A percentile compares a stretch with the other conserved stretches of the same genome.
phyloP scores from a whole-genome alignment of 2,797 vertebrate species.

The Galagoides demidoff region DNA sequence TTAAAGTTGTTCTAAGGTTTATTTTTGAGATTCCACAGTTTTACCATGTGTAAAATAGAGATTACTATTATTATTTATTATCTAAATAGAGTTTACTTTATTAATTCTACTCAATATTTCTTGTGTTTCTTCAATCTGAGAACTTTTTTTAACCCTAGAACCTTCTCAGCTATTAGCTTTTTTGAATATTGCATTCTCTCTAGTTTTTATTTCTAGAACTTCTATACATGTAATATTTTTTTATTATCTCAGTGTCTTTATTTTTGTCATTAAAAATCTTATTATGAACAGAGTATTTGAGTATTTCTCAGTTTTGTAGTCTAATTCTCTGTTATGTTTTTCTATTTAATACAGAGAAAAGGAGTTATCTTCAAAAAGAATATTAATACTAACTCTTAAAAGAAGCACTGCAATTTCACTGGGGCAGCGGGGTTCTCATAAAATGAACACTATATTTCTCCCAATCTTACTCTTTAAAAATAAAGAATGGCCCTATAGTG shows the following conservation, averaged over 20 bases:
- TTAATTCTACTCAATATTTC: not conserved
- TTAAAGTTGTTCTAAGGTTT: slow-evolving; percentile 18
- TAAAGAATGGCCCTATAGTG: not conserved
- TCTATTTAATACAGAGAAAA: slow-evolving; percentile 37
- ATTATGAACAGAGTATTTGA: not conserved
- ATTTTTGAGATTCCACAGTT: not conserved
- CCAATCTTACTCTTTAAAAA: slow-evolving; percentile 21
- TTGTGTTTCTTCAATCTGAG: not conserved
- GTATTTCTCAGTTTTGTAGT: not conserved
- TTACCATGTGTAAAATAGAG: not conserved
- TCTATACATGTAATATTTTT: not conserved
- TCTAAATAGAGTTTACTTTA: not conserved
- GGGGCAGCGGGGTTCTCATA: not conserved
- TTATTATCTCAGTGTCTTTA: slow-evolving; percentile 21
- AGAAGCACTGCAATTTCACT: slow-evolving; percentile 1
- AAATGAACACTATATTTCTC: not conserved
- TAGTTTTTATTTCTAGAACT: slow-evolving; percentile 24
- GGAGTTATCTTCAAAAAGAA: not conserved
- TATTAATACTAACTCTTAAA: not conserved
- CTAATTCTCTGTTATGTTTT: slow-evolving; percentile 19
- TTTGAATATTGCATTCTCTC: not conserved
- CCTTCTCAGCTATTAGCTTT: not conserved
- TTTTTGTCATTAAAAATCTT: slow-evolving; percentile 18
- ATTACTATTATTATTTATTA: slow-evolving; percentile 42
- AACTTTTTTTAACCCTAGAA: slow-evolving; percentile 12